Evolutionary conservation across 1,140 invertebrate species (phyloP).

Genomic region (Drosophila novamexicana): DNA sequence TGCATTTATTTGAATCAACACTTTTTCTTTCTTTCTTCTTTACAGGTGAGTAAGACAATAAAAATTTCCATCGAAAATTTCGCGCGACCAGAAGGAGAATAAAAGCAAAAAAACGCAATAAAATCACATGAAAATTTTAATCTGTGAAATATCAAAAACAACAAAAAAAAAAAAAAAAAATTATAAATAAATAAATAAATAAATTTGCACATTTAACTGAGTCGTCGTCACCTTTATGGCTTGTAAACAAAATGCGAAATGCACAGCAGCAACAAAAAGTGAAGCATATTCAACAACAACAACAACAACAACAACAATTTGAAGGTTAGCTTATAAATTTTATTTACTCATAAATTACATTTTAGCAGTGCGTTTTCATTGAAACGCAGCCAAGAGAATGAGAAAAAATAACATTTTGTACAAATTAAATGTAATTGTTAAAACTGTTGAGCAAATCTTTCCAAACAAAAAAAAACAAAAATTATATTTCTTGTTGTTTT

Average conservation of each 20-base stretch:
- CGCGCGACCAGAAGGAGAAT: slow-evolving; percentile 5
- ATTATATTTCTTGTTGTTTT: background rate
- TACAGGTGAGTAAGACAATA: slow-evolving; percentile 65
- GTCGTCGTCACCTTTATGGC: slow-evolving; percentile 51
- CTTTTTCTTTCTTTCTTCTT: slow-evolving; percentile 41
- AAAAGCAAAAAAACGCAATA: slow-evolving; percentile 43
- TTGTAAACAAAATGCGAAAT: slow-evolving; percentile 75
- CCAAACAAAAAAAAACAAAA: background rate
- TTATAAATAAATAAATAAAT: slow-evolving; percentile 3
- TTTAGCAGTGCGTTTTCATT: slow-evolving; percentile 61
- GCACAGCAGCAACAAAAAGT: slow-evolving; percentile 37
- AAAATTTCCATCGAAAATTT: slow-evolving; percentile 26
- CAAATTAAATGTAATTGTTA: slow-evolving; percentile 27
- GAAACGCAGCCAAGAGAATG: slow-evolving; percentile 52
- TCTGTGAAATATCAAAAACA: slow-evolving; percentile 29
- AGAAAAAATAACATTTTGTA: slow-evolving; percentile 2
- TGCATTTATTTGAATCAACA: slow-evolving; percentile 22
- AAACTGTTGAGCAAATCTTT: slow-evolving; percentile 13
- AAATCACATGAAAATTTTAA: slow-evolving; percentile 18
- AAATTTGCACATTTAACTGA: slow-evolving; percentile 39
- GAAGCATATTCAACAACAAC: slow-evolving; percentile 26
- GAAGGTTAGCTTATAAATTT: slow-evolving; percentile 70
- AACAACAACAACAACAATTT: slow-evolving; percentile 40
- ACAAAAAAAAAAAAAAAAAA: background rate
- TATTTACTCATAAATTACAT: slow-evolving; percentile 72